Percentiles rank a stretch among this genome's conserved stretches.
phyloP scores from a whole-genome alignment of 92 coral and sea anemone genomes.

The Anthopleura xanthogrammica region DNA sequence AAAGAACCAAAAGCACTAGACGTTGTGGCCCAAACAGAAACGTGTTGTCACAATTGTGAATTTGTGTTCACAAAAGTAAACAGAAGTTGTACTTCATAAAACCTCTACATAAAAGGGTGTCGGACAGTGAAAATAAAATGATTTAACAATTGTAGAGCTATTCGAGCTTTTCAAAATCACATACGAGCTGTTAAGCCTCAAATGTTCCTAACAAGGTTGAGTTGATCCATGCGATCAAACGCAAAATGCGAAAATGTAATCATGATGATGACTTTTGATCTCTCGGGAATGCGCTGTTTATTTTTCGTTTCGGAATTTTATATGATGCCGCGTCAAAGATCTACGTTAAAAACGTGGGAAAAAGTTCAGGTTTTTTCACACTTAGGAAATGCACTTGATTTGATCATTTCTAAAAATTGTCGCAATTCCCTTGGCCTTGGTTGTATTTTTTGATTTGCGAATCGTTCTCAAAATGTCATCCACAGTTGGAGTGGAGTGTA shows the following conservation, averaged over 20 bases:
- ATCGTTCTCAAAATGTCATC: slow-evolving; percentile 20
- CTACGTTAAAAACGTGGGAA: neutral
- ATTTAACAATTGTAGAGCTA: slow-evolving; percentile 18
- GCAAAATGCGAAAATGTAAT: neutral
- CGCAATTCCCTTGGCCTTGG: neutral
- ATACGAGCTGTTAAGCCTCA: slow-evolving; percentile 12
- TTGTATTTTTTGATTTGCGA: neutral
- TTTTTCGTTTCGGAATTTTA: slow-evolving; percentile 21
- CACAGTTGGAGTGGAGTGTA: slow-evolving; percentile 18
- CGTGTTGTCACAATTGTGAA: slow-evolving; percentile 38
- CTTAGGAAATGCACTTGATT: neutral
- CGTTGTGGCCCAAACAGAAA: slow-evolving; percentile 18
- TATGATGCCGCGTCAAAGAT: neutral
- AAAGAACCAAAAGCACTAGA: slow-evolving; percentile 5
- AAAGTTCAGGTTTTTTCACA: too few species aligned
- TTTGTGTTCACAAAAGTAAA: slow-evolving; percentile 49
- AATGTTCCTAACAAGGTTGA: slow-evolving; percentile 16
- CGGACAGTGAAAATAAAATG: slow-evolving; percentile 8
- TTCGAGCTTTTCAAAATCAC: neutral
- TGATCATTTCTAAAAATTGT: neutral
- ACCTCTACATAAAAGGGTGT: slow-evolving; percentile 33
- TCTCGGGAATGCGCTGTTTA: slow-evolving; percentile 8
- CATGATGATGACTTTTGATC: slow-evolving; percentile 43
- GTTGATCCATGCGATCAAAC: neutral
- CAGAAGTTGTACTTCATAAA: slow-evolving; percentile 30